A percentile compares a stretch with the other conserved stretches of the same genome.
These are phyloP conservation scores for Ophthalmotilapia sp. DNA, from an alignment of 2,113 vertebrate species.

Conservation along the genomic window DNA sequence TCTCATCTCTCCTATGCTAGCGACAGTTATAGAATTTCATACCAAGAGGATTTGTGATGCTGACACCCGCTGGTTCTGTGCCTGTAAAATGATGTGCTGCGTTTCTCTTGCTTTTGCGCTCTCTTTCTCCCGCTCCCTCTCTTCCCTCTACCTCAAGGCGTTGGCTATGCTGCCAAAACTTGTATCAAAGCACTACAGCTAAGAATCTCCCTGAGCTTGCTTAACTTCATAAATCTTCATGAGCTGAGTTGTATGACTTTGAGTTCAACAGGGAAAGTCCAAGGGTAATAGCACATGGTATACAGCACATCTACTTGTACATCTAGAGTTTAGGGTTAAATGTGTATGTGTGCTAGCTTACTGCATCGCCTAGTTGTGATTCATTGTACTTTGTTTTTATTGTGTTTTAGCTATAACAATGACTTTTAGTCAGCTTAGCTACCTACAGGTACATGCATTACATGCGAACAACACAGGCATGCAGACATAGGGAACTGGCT, in stretches of 20 bases:
- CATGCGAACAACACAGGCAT: not conserved
- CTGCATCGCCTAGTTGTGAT: not conserved
- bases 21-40: conserved; percentile 48
- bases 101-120: not conserved
- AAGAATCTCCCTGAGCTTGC: conserved; percentile 28
- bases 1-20: conserved; percentile 26
- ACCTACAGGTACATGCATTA: not conserved
- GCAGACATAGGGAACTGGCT: not conserved
- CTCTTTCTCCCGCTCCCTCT: not conserved
- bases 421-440: not conserved
- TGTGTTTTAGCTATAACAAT: not conserved
- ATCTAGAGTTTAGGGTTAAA: not conserved
- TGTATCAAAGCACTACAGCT: conserved; percentile 29
- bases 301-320: not conserved
- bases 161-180: conserved; percentile 33
- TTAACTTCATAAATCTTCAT: conserved; percentile 15
- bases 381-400: not conserved
- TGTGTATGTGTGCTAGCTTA: not conserved
- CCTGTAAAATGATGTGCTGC: conserved; percentile 44
- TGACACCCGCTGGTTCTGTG: conserved; percentile 47
- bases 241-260: conserved; percentile 1
- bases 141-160: not conserved
- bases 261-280: not conserved
- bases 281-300: not conserved
- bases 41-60: conserved; percentile 43